phyloP scores from a whole-genome alignment of 2,113 vertebrate genomes.

The Protobothrops mucrosquamatus region DNA sequence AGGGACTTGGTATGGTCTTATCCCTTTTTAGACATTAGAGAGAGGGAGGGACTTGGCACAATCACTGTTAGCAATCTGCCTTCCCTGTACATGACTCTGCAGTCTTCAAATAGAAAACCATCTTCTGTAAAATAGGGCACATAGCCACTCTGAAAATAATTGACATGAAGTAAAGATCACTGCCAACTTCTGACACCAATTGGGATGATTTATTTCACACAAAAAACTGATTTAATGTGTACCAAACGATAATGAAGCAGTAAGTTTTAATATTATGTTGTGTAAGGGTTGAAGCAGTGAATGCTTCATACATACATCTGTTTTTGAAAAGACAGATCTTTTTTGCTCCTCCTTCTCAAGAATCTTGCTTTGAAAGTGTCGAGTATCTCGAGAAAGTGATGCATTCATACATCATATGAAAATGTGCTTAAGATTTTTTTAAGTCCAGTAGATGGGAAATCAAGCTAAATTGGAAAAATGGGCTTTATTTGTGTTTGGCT shows the following conservation, averaged over 20 bases:
- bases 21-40: neutral
- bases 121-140: neutral
- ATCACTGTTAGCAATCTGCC: neutral
- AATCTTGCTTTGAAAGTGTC: neutral
- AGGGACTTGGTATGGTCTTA: neutral
- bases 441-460: neutral
- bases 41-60: neutral
- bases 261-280: neutral
- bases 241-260: neutral
- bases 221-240: neutral
- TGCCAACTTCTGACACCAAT: neutral
- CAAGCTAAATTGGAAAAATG: neutral
- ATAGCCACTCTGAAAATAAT: neutral
- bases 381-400: neutral
- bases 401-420: conserved; percentile 42
- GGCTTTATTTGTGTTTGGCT: conserved; percentile 3
- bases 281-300: neutral
- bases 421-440: conserved; percentile 9
- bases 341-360: neutral
- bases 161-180: neutral
- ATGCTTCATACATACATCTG: neutral
- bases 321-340: neutral
- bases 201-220: neutral
- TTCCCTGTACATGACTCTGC: neutral
- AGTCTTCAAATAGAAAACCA: neutral